Evolutionary conservation across 2,888 invertebrate species (phyloP).

Genomic region (Amiota minor): DNA sequence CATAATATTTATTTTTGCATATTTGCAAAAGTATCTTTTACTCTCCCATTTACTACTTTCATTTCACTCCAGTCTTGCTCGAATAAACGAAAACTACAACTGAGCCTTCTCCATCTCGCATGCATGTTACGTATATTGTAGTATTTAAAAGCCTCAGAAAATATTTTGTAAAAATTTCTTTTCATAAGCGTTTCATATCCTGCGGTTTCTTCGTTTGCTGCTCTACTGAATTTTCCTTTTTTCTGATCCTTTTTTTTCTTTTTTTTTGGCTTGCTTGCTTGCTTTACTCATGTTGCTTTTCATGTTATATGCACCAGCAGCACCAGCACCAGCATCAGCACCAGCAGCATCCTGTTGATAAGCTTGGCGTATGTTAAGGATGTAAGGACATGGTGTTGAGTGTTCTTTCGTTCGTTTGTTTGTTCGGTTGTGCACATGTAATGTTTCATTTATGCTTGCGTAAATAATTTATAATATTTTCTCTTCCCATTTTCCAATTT

Average conservation of each 20-base stretch:
- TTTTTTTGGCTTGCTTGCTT: too few relatives aligned
- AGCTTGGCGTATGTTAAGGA: constrained; percentile 4
- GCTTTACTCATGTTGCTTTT: not conserved
- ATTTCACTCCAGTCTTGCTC: not conserved
- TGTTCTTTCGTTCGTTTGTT: constrained; percentile 3
- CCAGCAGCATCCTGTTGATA: constrained; percentile 26
- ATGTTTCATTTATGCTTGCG: constrained; percentile 30
- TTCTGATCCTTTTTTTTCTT: too few relatives aligned
- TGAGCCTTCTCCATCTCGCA: not conserved
- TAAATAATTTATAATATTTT: constrained; percentile 21
- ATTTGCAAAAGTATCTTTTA: constrained; percentile 54
- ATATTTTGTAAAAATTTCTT: not conserved
- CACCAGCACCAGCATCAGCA: not conserved
- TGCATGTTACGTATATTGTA: constrained; percentile 2
- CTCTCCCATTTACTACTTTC: constrained; percentile 3
- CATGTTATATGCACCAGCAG: not conserved
- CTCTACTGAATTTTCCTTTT: constrained; percentile 3
- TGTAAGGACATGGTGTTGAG: constrained; percentile 15
- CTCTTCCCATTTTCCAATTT: not conserved
- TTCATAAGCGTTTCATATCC: constrained; percentile 6
- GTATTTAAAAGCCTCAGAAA: constrained; percentile 14
- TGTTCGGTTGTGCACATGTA: constrained; percentile 2
- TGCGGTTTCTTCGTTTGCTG: constrained; percentile 18
- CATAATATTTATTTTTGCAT: constrained; percentile 36
- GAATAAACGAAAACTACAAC: not conserved